Evolutionary conservation across 2,113 vertebrate genomes (phyloP).

Genomic region (Acrocephalus kingi): DNA sequence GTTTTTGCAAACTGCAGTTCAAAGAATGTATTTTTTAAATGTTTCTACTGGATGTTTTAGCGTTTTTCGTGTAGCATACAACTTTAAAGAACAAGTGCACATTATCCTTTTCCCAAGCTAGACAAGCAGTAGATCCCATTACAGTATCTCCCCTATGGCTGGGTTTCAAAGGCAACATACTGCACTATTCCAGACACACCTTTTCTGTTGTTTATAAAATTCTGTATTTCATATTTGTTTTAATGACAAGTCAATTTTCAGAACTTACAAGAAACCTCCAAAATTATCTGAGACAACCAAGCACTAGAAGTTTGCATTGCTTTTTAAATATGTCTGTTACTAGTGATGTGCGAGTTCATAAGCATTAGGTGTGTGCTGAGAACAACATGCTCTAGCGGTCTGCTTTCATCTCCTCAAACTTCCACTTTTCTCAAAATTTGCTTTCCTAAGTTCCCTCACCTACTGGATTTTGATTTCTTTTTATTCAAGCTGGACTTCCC

Average conservation of each 20-base stretch:
- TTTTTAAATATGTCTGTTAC: background rate
- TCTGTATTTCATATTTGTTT: background rate
- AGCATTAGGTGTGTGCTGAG: background rate
- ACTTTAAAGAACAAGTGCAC: background rate
- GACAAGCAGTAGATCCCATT: background rate
- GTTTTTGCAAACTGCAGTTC: conserved; percentile 76
- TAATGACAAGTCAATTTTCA: background rate
- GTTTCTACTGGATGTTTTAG: background rate
- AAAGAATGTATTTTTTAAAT: conserved; percentile 4
- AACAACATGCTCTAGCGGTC: background rate
- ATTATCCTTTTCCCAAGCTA: background rate
- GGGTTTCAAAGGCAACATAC: background rate
- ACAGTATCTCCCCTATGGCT: background rate
- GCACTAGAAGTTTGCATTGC: background rate
- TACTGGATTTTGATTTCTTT: background rate
- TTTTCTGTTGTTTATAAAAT: background rate
- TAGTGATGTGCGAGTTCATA: background rate
- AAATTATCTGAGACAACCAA: background rate
- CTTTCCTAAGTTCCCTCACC: background rate
- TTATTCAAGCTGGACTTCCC: background rate
- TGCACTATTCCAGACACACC: background rate
- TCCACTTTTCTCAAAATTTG: background rate
- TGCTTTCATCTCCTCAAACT: background rate
- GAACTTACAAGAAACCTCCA: background rate
- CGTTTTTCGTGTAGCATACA: background rate